Conservation (phyloP, 2,888 invertebrate genomes). For the Drosophila greeni region DNA sequence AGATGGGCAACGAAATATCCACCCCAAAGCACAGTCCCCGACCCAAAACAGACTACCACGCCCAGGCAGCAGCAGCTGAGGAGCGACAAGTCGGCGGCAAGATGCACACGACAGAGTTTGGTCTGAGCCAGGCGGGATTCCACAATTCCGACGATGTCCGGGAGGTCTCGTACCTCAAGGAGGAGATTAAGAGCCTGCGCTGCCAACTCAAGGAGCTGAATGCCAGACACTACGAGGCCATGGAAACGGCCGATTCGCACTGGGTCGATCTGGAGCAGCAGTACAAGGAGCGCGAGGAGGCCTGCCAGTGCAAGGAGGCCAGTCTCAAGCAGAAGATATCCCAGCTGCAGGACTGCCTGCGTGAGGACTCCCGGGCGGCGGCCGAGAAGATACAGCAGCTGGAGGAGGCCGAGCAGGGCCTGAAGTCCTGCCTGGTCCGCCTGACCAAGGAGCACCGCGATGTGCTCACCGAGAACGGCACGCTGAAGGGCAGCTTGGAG, state of each 20-base stretch:
- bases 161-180: constrained; percentile 65
- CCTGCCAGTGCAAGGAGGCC: constrained; percentile 79
- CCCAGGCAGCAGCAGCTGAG: too few species aligned
- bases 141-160: constrained; percentile 24
- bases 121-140: constrained; percentile 6
- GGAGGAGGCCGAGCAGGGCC: constrained; percentile 81
- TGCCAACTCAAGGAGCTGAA: constrained; percentile 81
- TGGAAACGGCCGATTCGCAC: constrained; percentile 86
- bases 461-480: constrained; percentile 79
- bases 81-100: neutral
- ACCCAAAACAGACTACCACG: constrained; percentile 5
- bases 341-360: constrained; percentile 80
- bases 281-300: constrained; percentile 82
- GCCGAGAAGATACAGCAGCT: constrained; percentile 81
- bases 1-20: constrained; percentile 60
- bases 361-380: constrained; percentile 80
- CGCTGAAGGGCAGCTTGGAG: constrained; percentile 79
- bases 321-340: constrained; percentile 81
- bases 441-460: constrained; percentile 81
- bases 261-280: constrained; percentile 85
- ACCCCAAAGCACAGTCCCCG: constrained; percentile 18
- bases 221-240: constrained; percentile 84
- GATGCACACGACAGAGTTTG: neutral
- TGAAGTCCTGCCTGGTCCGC: constrained; percentile 81
- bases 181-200: constrained; percentile 74